Base-by-base conservation (phyloP, 2,113 vertebrate species). In the Oryzias curvinotus region DNA sequence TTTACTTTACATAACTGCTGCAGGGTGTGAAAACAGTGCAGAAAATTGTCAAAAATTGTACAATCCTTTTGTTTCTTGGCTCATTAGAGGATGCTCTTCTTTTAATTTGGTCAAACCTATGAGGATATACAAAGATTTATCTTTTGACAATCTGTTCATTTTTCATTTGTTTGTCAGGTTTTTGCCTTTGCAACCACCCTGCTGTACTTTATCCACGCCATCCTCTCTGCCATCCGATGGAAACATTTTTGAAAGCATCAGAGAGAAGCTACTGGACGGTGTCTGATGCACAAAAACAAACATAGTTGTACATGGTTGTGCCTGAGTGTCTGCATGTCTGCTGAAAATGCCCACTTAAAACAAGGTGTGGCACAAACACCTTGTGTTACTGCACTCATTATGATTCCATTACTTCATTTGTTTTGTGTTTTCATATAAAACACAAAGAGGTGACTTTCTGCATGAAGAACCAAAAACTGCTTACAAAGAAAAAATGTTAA, bases 131-230 rank as follows among this genome's bases (percentile, higher is more conserved):
- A 36, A 36, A 36, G 8, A 36, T 36, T 12, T 36, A 13, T 36
- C n/a, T 6, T 47, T 7, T 47, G 45, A 3, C 1, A 17, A n/a
- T 47, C 16, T 18, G 8, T 26, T 14, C 1, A 42, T 2, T 19
- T 52, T 17, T 25, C 59, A 8, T 65, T 46, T 72, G 54, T 87
- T 30, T 58, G 63, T 14, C 62, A 96, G 95, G 94, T 95, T 1
- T 95, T 95, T 23, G 89, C 92, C 2, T 93, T 76, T 13, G 0
- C 85, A 12, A 65, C 90, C 49, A 93, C 92, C 5, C 73, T 94
- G 52, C 14, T 92, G 8, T 95, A 96, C 0, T 93, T 95, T 73
- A 85, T 95, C 72, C 95, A 96, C 54, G 36, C 85, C 49, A 81
- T 91, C 44, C 86, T 82, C 54, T 95, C 91, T 2, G 77, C 90